Conservation (phyloP, 2,113 vertebrate species). For the Nyctibius bracteatus region DNA sequence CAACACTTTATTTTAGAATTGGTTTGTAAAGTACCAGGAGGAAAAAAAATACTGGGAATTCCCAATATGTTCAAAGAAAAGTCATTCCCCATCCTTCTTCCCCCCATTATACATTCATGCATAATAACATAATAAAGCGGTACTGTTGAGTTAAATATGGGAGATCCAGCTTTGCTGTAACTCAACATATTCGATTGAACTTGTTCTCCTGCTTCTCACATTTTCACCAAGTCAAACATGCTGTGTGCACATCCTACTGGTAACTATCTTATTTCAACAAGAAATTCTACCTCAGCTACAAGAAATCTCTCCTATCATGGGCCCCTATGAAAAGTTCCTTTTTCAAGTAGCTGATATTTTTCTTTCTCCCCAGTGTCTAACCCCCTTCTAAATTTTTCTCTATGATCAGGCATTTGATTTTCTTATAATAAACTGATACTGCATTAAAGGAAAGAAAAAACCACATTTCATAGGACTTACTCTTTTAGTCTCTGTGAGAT, state of each 20-base stretch:
- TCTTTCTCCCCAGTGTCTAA: neutral
- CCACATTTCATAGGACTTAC: neutral
- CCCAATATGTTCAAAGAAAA: neutral
- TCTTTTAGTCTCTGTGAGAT: neutral
- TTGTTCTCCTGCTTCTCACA: neutral
- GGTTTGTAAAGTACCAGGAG: neutral
- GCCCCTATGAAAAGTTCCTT: neutral
- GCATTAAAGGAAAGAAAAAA: neutral
- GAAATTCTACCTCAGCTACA: neutral
- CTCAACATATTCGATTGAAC: rapidly evolving
- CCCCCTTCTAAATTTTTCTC: neutral
- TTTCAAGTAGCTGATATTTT: neutral
- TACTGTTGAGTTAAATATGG: neutral
- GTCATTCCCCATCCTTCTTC: neutral
- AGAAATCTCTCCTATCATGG: neutral
- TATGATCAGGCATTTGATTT: neutral
- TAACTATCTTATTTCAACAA: neutral
- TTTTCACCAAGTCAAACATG: neutral
- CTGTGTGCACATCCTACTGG: rapidly evolving
- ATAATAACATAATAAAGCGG: neutral
- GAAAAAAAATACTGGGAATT: neutral
- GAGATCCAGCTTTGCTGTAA: neutral
- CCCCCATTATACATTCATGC: rapidly evolving
- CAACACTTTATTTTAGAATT: neutral
- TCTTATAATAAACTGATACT: neutral